Conservation (phyloP, 1,140 invertebrate genomes). For the Caligus rogercresseyi region DNA sequence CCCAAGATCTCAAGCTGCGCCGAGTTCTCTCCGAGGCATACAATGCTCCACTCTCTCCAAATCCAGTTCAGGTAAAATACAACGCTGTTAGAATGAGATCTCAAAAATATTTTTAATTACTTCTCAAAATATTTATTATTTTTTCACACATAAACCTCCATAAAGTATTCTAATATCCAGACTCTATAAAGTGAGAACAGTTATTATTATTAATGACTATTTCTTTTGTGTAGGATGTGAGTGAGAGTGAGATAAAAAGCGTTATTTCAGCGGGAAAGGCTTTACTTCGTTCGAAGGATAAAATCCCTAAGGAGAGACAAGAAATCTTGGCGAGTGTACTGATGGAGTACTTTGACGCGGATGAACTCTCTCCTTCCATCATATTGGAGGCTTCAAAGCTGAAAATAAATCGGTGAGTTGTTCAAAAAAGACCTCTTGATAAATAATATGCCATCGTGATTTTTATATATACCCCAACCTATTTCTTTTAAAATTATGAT, state of each 20-base stretch:
- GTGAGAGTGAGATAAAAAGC: neutral
- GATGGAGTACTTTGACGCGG: neutral
- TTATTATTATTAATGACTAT: neutral
- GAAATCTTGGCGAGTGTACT: neutral
- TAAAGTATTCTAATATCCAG: too few species aligned
- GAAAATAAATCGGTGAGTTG: conserved; percentile 29
- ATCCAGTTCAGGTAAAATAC: too few species aligned
- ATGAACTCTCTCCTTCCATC: neutral
- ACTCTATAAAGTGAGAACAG: too few species aligned
- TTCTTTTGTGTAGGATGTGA: neutral
- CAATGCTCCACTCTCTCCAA: neutral
- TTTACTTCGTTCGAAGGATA: neutral
- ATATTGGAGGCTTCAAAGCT: conserved; percentile 15
- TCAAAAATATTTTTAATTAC: too few species aligned
- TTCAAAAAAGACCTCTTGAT: too few species aligned
- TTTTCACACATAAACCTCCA: too few species aligned
- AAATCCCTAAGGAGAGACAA: neutral
- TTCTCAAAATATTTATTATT: too few species aligned
- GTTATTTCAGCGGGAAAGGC: neutral
- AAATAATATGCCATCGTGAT: too few species aligned
- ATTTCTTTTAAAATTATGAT: too few species aligned
- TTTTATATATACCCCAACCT: too few species aligned
- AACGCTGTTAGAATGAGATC: too few species aligned
- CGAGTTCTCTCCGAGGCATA: neutral
- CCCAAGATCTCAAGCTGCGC: neutral